Conservation (phyloP, 2,797 vertebrate genomes). For the Sciurus vulgaris region DNA sequence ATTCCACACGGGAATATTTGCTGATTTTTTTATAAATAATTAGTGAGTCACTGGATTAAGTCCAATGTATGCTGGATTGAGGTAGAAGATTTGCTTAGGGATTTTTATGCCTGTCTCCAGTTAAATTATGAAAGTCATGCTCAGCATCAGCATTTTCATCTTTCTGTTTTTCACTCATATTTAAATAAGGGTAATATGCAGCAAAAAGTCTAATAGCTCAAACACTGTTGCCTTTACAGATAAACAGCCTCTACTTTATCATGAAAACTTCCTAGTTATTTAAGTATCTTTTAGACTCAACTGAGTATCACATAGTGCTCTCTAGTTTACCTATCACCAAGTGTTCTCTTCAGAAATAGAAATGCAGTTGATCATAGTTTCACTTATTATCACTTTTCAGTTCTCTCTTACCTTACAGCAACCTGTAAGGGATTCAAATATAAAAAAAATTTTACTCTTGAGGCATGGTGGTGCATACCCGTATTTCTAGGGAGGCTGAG, state of each 20-base stretch:
- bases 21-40: background rate
- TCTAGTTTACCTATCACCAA: background rate
- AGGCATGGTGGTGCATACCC: background rate
- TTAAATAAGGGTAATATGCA: conserved; percentile 5
- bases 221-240: background rate
- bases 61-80: background rate
- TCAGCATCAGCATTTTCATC: background rate
- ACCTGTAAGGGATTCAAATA: background rate
- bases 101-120: background rate
- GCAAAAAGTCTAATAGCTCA: background rate
- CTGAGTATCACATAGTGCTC: background rate
- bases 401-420: background rate
- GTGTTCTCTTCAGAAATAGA: conserved; percentile 32
- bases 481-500: background rate
- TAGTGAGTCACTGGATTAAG: background rate
- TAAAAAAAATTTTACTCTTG: background rate
- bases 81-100: background rate
- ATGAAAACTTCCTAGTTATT: background rate
- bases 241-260: background rate
- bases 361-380: background rate
- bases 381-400: background rate
- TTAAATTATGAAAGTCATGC: background rate
- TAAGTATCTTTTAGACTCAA: background rate
- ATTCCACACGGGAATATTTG: background rate
- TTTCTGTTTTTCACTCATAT: conserved; percentile 32